Evolutionary conservation across 1,140 invertebrate genomes (phyloP).

Genomic region (Hydropsyche tenuis): DNA sequence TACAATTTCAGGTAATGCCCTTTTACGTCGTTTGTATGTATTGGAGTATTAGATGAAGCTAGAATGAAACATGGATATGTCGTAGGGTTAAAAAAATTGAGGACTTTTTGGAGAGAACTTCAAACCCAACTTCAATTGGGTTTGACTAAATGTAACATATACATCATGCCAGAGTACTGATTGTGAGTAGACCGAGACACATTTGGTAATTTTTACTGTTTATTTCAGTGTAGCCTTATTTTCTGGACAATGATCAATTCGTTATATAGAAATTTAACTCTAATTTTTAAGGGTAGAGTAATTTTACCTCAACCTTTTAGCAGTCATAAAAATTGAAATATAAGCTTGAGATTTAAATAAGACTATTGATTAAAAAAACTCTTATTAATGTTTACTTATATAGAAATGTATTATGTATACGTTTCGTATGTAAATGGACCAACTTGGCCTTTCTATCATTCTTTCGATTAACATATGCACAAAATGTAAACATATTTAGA

Average conservation of each 20-base stretch:
- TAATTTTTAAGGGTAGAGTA: constrained; percentile 63
- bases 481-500: too few species aligned
- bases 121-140: constrained; percentile 99
- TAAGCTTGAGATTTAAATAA: too few species aligned
- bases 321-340: too few species aligned
- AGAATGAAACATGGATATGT: constrained; percentile 99
- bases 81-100: constrained; percentile 97
- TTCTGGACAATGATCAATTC: constrained; percentile 62
- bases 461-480: too few species aligned
- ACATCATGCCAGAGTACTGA: constrained; percentile 98
- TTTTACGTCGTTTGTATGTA: constrained; percentile 97
- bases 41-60: constrained; percentile 95
- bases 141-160: constrained; percentile 98
- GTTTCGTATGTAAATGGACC: too few species aligned
- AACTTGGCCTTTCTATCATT: too few species aligned
- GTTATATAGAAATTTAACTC: constrained; percentile 66
- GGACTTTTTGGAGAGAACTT: constrained; percentile 98
- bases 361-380: too few species aligned
- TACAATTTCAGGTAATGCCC: constrained; percentile 85
- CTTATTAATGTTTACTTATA: too few species aligned
- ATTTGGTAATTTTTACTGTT: constrained; percentile 82
- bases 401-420: too few species aligned
- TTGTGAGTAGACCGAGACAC: constrained; percentile 97
- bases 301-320: too few species aligned
- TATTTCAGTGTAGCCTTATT: constrained; percentile 57